Evolutionary conservation across 2,113 vertebrate genomes (phyloP).

Genomic region (Chrysochloris asiatica): DNA sequence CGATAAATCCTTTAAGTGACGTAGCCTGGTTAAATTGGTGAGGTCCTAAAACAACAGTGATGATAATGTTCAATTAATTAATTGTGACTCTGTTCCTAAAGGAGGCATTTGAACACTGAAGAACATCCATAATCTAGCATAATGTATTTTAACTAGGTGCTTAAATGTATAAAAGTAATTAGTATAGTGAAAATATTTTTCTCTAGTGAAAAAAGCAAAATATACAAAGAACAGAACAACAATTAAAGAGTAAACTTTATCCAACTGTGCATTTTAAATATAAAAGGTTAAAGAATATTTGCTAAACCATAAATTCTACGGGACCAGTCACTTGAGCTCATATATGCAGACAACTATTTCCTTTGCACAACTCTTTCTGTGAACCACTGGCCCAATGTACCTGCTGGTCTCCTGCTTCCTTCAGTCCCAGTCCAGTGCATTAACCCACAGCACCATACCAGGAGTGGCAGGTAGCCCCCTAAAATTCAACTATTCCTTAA

Average conservation of each 20-base stretch:
- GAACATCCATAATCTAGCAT: background rate
- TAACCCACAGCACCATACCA: background rate
- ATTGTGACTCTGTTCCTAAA: background rate
- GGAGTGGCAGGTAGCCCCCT: background rate
- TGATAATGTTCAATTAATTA: conserved; percentile 16
- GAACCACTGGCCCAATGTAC: background rate
- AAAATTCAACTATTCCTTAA: conserved; percentile 12
- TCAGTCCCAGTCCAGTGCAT: background rate
- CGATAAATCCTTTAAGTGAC: conserved; percentile 85
- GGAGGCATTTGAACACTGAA: conserved; percentile 4
- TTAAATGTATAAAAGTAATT: conserved; percentile 3
- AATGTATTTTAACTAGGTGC: background rate
- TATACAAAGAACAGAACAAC: background rate
- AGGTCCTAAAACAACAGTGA: conserved; percentile 86
- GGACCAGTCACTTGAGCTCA: background rate
- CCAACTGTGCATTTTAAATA: background rate
- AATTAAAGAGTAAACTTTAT: background rate
- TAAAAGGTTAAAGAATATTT: background rate
- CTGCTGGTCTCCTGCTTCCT: background rate
- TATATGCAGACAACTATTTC: background rate
- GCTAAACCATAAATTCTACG: background rate
- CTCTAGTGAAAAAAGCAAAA: conserved; percentile 1
- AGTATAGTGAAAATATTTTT: background rate
- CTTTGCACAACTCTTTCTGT: background rate
- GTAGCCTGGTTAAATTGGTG: conserved; percentile 85